Conservation (phyloP, 2,888 invertebrate species). For the Stenurella melanura region DNA sequence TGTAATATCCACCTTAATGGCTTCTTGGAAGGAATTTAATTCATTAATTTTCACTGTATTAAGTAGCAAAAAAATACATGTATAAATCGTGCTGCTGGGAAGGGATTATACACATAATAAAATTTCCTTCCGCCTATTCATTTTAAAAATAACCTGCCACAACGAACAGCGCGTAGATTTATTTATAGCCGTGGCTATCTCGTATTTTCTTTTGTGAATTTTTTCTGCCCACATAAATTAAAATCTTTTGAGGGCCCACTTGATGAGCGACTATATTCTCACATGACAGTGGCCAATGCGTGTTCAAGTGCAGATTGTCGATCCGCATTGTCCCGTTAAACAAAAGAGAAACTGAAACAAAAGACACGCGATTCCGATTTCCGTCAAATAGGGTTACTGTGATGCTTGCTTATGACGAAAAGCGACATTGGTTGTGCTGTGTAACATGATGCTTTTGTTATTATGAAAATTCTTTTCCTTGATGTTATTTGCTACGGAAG, state of each 20-base stretch:
- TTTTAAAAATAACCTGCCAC: conserved; percentile 43
- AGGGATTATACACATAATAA: conserved; percentile 8
- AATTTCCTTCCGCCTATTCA: conserved; percentile 29
- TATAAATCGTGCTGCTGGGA: not conserved
- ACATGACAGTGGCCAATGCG: conserved; percentile 46
- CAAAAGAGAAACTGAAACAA: conserved; percentile 52
- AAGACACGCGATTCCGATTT: conserved; percentile 51
- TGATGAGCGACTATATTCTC: conserved; percentile 34
- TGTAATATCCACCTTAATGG: no score
- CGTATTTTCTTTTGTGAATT: conserved; percentile 40
- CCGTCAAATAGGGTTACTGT: conserved; percentile 39
- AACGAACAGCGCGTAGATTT: conserved; percentile 12
- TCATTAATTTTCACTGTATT: no score
- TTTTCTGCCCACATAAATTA: conserved; percentile 39
- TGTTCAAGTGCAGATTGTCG: conserved; percentile 50
- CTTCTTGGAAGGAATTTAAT: no score
- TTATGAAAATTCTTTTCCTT: conserved; percentile 34
- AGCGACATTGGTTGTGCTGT: conserved; percentile 14
- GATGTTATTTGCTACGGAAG: conserved; percentile 26
- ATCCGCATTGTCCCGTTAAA: conserved; percentile 32
- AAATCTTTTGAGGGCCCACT: conserved; percentile 25
- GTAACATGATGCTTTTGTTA: conserved; percentile 31
- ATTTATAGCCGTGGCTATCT: conserved; percentile 25
- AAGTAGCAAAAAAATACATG: no score
- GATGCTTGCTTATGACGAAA: conserved; percentile 24